A percentile compares a stretch with the other conserved stretches of the same genome.
Conservation (phyloP, 35 echinoderm and acorn worm genomes). For the Apostichopus japonicus region DNA sequence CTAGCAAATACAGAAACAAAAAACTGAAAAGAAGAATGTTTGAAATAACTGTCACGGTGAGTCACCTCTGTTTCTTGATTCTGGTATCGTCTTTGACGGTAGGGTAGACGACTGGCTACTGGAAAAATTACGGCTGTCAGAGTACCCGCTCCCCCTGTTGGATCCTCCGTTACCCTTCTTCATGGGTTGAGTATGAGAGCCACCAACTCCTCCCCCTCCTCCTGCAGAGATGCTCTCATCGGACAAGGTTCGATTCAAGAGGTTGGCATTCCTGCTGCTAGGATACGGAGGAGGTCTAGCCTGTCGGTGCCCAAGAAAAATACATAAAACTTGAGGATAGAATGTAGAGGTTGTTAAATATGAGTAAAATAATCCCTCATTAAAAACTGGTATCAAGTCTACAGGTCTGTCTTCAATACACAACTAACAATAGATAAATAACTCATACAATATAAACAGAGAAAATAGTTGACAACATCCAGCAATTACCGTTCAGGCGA, state of each 20-base stretch:
- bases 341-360: too few relatives aligned
- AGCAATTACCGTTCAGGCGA: too few relatives aligned
- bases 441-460: too few relatives aligned
- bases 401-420: too few relatives aligned
- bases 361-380: too few relatives aligned
- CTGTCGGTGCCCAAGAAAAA: background rate
- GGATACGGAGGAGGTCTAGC: constrained; percentile 44
- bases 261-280: constrained; percentile 19
- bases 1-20: too few relatives aligned
- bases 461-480: too few relatives aligned
- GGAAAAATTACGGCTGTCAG: constrained; percentile 16
- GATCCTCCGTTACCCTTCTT: background rate
- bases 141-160: constrained; percentile 12
- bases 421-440: too few relatives aligned
- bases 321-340: too few relatives aligned
- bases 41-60: too few relatives aligned
- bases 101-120: constrained; percentile 49
- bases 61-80: constrained; percentile 43
- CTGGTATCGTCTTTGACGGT: constrained; percentile 31
- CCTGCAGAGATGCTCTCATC: constrained; percentile 88
- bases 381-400: too few relatives aligned
- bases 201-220: background rate
- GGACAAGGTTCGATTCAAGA: constrained; percentile 74
- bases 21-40: too few relatives aligned
- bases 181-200: constrained; percentile 11